Conservation (phyloP, 2,113 vertebrate species). For the Macquaria ambigua region DNA sequence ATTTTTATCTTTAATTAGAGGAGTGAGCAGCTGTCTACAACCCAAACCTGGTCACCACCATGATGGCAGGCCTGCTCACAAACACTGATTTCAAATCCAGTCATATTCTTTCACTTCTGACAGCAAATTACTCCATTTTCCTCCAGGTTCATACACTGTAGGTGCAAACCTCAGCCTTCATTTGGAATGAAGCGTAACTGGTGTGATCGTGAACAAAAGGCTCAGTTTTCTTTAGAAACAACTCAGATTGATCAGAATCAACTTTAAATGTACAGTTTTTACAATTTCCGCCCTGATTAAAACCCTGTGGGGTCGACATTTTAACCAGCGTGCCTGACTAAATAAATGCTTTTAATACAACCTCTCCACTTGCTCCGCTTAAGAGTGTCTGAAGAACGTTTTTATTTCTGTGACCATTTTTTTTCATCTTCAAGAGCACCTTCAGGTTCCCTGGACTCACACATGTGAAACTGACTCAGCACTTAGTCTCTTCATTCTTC, state of each 20-base stretch:
- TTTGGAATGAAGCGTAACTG: not conserved
- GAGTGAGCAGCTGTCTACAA: constrained; percentile 79
- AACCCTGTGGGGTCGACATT: not conserved
- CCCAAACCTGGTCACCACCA: constrained; percentile 57
- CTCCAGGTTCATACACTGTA: not conserved
- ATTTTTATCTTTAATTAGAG: constrained; percentile 77
- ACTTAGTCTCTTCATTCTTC: not conserved
- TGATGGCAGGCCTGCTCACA: constrained; percentile 39
- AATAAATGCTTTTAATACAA: not conserved
- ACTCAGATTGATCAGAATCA: not conserved
- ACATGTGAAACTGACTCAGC: constrained; percentile 3
- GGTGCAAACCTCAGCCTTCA: not conserved
- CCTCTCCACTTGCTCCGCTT: not conserved
- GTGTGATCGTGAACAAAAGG: not conserved
- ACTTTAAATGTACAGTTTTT: not conserved
- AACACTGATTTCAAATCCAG: constrained; percentile 42
- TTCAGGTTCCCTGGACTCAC: not conserved
- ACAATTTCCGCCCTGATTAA: not conserved
- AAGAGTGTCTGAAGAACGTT: not conserved
- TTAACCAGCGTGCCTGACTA: not conserved
- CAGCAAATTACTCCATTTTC: constrained; percentile 47
- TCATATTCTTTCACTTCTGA: constrained; percentile 30
- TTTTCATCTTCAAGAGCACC: not conserved
- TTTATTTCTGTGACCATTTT: not conserved
- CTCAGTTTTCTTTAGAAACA: not conserved